Base-by-base conservation (phyloP, 2,888 invertebrate genomes). In the Dolomedes plantarius region DNA sequence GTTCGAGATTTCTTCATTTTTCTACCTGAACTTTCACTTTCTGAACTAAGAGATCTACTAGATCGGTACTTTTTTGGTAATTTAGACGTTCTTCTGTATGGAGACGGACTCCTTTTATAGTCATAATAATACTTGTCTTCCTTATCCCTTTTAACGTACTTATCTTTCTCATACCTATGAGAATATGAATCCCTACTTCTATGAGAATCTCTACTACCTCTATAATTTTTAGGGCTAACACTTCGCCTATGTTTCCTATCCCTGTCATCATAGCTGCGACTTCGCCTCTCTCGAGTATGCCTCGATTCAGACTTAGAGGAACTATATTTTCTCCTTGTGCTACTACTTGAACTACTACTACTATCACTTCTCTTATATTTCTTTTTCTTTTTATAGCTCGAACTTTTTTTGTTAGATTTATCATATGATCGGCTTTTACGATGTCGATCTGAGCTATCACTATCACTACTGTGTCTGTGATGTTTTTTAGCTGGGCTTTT, bases 41-140 rank as follows among this genome's bases (percentile, higher is more conserved):
- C 86, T n/a, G 86, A 86, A 72, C 86, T 86, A 32, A 68, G 31
- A 19, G 86, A 86, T 65, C 86, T 72, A 76, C 80, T 83, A 27
- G 76, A 64, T 27, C 86, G 62, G 19, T 80, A 80, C 67, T 80
- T 86, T 31, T 62, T 86, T 16, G 86, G 86, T 39, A 79, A 23
- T 28, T 64, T 80, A 7, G 87, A 87, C 36, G 50, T 36, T 7
- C 29, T 65, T 11, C 41, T 41, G 39, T 36, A 29, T 7, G 72
- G 72, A 19, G 87, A 87, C 16, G 65, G 69, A 50, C 82, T 82
- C 1, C 46, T 67, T 68, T 36, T 76, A 23, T 41, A 62, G 1
- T 81, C 80, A 13, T 32, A 19, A n/a, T n/a, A n/a, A 28, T 87
- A 50, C 23, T 29, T 85, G 5, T 62, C 67, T 13, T 85, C 73